Evolutionary conservation across 1,140 invertebrate genomes (phyloP), one percentile per base, ranked within the genome.

Genomic region (Acyrthosiphon pisum): DNA sequence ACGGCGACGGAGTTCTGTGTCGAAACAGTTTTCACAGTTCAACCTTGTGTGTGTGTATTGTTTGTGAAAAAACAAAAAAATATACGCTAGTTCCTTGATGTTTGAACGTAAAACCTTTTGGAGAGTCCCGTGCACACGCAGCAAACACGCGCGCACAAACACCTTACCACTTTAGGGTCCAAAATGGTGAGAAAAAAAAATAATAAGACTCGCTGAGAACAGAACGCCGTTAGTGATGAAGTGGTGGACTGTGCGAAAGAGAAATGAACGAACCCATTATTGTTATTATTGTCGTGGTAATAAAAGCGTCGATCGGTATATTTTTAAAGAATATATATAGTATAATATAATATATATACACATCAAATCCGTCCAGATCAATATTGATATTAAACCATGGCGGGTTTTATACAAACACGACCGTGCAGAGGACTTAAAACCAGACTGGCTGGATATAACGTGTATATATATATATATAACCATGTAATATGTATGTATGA

Each of bases 311-410:
- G 48, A 48, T 48, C 30, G 20, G 87, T 50, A 35, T 86, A 41
- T 86, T n/a, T 37, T 30, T 26, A 23, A 53, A 35, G n/a, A 0
- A 22, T 6, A 26, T 50, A 56, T 56, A 9, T 60, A 30, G n/a
- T 60, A 60, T 60, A 60, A 3, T 20, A 35, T 6, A 26, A 23
- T 56, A 9, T 11, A 60, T n/a, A n/a, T 6, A n/a, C 7, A 26
- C 2, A 53, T 50, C 3, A 89, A 89, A 89, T 89, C 48, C 87
- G 87, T 89, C 35, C 50, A 35, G 37, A 37, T 56, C 87, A 89
- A 89, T 89, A 56, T 89, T 89, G 87, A 89, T 89, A 89, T 89
- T 53, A 50, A 89, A 56, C n/a, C 48, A 7, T 53, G 41, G 48
- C 22, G 87, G n/a, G 8, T 56, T 56, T 37, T 26, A 7, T 35